Evolutionary conservation across 2,113 vertebrate genomes (phyloP).

Genomic region (Uropsilus gracilis): DNA sequence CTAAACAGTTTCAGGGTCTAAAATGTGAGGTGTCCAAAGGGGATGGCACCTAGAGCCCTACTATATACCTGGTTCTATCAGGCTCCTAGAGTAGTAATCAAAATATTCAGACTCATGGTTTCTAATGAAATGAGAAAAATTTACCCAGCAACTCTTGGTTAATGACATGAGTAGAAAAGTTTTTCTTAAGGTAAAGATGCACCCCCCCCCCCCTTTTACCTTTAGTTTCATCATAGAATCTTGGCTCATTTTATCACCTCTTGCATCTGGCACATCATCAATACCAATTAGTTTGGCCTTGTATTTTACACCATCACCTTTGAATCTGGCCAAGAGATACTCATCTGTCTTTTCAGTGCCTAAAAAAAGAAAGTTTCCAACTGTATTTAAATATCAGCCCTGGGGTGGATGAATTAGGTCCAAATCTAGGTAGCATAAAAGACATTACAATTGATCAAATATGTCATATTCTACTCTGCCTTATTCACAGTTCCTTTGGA

Average conservation of each 20-base stretch:
- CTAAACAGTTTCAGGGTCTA: not conserved
- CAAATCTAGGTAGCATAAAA: not conserved
- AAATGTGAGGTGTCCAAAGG: not conserved
- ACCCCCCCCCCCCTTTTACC: constrained; percentile 82
- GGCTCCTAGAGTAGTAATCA: not conserved
- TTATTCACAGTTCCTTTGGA: not conserved
- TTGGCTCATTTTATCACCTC: constrained; percentile 98
- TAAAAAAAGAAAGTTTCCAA: constrained; percentile 70
- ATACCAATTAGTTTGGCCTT: constrained; percentile 97
- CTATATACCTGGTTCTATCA: not conserved
- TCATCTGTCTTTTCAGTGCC: constrained; percentile 95
- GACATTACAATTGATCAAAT: not conserved
- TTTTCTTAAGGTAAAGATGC: not conserved
- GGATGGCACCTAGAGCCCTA: not conserved
- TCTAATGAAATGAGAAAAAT: not conserved
- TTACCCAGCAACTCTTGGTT: not conserved
- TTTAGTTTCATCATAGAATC: constrained; percentile 99
- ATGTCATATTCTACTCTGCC: not conserved
- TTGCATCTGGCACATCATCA: constrained; percentile 94
- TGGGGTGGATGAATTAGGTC: not conserved
- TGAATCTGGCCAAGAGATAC: constrained; percentile 93
- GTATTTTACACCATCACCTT: constrained; percentile 96
- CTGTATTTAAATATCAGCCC: not conserved
- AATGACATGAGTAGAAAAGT: not conserved
- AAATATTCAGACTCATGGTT: not conserved